Evolutionary conservation across 2,113 vertebrate species (phyloP).

Genomic region (Corvus cornix): DNA sequence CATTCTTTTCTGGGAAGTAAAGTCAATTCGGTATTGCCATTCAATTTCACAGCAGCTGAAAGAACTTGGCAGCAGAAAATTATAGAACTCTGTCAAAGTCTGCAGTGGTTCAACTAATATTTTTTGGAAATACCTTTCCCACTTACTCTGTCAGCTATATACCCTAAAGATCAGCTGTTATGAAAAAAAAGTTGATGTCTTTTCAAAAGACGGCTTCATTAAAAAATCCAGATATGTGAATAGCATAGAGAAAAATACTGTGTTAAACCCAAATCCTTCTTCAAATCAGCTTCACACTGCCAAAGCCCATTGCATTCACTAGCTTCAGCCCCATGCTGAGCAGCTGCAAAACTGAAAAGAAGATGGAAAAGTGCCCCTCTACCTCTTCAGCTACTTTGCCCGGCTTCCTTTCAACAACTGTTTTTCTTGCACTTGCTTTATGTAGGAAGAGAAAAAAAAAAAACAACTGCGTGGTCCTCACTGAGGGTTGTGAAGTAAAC

Average conservation of each 20-base stretch:
- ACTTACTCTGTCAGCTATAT: not conserved
- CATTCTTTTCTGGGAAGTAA: not conserved
- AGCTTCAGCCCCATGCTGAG: not conserved
- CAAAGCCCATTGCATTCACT: not conserved
- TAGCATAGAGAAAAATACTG: not conserved
- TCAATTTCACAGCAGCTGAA: not conserved
- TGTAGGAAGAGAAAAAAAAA: not conserved
- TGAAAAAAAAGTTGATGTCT: not conserved
- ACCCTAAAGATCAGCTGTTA: not conserved
- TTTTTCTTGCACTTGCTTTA: not conserved
- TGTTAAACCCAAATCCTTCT: not conserved
- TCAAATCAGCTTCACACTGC: not conserved
- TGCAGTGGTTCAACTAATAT: not conserved
- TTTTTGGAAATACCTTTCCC: not conserved
- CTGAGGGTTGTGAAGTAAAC: not conserved
- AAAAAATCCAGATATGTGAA: not conserved
- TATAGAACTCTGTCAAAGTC: not conserved
- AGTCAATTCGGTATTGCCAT: not conserved
- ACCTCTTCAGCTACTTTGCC: not conserved
- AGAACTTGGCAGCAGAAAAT: not conserved
- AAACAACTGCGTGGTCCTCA: not conserved
- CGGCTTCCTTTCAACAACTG: not conserved
- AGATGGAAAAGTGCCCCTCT: not conserved
- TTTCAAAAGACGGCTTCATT: not conserved
- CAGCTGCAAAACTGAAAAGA: not conserved